phyloP scores from a whole-genome alignment of 1,140 invertebrate genomes.

The Danaus plexippus region DNA sequence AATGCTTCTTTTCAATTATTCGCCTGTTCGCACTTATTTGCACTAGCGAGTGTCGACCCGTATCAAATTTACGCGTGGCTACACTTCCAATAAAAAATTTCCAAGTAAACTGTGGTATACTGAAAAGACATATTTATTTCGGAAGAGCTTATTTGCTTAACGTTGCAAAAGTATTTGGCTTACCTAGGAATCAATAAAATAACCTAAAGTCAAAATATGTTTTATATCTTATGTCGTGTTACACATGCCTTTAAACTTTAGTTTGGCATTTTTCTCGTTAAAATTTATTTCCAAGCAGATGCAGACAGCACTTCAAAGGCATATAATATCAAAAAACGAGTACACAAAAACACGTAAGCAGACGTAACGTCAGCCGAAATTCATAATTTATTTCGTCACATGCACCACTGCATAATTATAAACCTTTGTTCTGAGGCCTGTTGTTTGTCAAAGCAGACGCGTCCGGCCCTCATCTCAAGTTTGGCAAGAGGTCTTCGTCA shows the following conservation, averaged over 20 bases:
- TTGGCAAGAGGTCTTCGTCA: conserved; percentile 60
- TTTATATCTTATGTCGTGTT: too few relatives aligned
- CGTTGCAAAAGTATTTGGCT: too few relatives aligned
- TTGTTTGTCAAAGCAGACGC: conserved; percentile 52
- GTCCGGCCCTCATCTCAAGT: conserved; percentile 50
- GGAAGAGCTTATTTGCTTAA: too few relatives aligned
- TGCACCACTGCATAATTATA: conserved; percentile 35
- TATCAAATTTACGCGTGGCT: conserved; percentile 14
- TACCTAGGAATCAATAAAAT: too few relatives aligned
- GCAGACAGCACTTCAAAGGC: too few relatives aligned
- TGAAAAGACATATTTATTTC: too few relatives aligned
- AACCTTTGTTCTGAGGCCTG: conserved; percentile 43
- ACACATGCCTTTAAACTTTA: too few relatives aligned
- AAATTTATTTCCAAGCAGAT: conserved; percentile 6
- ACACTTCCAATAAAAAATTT: conserved; percentile 13
- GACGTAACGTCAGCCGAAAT: neutral
- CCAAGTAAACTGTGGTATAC: too few relatives aligned
- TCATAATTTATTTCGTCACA: conserved; percentile 10
- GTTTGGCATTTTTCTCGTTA: neutral
- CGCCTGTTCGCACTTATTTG: conserved; percentile 14
- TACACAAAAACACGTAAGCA: too few relatives aligned
- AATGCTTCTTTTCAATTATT: conserved; percentile 14
- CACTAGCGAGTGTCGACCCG: conserved; percentile 9
- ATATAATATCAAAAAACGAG: too few relatives aligned
- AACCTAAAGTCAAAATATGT: too few relatives aligned